These are phyloP conservation scores for Scaptomyza cyrtandrae DNA, from an alignment of 2,888 invertebrate species.

Conservation along the genomic window DNA sequence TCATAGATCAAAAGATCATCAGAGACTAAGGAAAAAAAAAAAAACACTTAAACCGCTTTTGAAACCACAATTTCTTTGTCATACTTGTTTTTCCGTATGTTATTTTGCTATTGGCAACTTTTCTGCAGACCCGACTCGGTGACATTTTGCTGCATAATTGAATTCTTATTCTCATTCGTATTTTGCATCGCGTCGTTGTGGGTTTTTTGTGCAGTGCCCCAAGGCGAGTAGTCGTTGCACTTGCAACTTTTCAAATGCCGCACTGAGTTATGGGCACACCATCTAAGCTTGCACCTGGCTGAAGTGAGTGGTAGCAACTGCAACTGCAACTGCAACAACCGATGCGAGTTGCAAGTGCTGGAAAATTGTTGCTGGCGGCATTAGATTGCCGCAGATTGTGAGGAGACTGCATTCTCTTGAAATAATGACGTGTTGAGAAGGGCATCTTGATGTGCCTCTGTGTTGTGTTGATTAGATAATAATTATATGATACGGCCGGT, in stretches of 20 bases:
- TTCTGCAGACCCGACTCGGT: constrained; percentile 35
- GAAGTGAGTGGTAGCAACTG: constrained; percentile 36
- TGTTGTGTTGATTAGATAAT: constrained; percentile 65
- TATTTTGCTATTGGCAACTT: constrained; percentile 5
- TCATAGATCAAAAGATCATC: constrained; percentile 67
- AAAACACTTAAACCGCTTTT: background rate
- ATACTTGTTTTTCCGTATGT: background rate
- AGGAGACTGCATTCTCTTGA: constrained; percentile 54
- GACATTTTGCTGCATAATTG: constrained; percentile 78
- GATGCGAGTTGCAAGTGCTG: background rate
- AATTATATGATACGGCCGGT: constrained; percentile 66
- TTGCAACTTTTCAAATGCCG: constrained; percentile 29
- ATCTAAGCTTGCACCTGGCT: constrained; percentile 76
- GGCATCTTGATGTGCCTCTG: constrained; percentile 62
- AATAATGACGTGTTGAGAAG: constrained; percentile 71
- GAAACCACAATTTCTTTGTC: background rate
- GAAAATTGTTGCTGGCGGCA: constrained; percentile 34
- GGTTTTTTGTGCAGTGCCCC: constrained; percentile 5
- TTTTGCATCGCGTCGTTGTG: constrained; percentile 2
- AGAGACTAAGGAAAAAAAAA: constrained; percentile 4
- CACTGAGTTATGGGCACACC: constrained; percentile 77
- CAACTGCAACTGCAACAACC: constrained; percentile 9
- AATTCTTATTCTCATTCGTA: constrained; percentile 70
- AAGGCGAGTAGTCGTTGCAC: constrained; percentile 25
- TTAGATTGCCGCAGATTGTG: constrained; percentile 58